Percentiles rank a stretch among this genome's conserved stretches.
phyloP scores from a whole-genome alignment of 2,888 invertebrate genomes.

The Melanophora roralis region DNA sequence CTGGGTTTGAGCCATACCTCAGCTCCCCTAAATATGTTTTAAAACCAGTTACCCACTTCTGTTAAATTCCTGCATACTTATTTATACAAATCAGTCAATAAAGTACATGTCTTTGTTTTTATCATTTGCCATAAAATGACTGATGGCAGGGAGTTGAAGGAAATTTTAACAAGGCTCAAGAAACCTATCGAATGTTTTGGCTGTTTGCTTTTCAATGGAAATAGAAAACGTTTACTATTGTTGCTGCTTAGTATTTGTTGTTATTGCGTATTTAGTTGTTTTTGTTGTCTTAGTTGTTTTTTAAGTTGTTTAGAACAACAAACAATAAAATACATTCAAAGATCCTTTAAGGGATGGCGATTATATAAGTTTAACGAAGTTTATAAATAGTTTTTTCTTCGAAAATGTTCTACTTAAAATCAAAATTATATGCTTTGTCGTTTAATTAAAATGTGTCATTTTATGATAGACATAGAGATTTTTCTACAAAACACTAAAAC shows the following conservation, averaged over 20 bases:
- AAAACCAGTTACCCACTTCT: constrained; percentile 19
- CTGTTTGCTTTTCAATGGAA: neutral
- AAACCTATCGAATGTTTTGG: constrained; percentile 10
- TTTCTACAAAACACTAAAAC: no score
- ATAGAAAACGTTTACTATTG: constrained; percentile 24
- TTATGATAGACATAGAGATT: neutral
- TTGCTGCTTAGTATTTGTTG: neutral
- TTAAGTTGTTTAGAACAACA: neutral
- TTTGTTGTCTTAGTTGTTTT: neutral
- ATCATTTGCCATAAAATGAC: neutral
- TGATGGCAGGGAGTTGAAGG: neutral
- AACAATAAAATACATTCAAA: constrained; percentile 27
- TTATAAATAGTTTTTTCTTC: constrained; percentile 34
- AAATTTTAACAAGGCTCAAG: constrained; percentile 11
- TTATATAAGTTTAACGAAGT: constrained; percentile 44
- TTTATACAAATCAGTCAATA: neutral
- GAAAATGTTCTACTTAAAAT: constrained; percentile 1
- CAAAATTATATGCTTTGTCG: constrained; percentile 6
- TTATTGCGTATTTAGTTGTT: neutral
- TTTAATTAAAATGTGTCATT: constrained; percentile 34
- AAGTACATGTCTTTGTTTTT: constrained; percentile 25
- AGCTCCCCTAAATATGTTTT: no score
- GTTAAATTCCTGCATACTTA: neutral
- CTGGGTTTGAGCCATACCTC: no score
- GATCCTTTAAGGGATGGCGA: constrained; percentile 20